Conservation (phyloP, 2,888 invertebrate genomes). For the Standfussiana lucernea region DNA sequence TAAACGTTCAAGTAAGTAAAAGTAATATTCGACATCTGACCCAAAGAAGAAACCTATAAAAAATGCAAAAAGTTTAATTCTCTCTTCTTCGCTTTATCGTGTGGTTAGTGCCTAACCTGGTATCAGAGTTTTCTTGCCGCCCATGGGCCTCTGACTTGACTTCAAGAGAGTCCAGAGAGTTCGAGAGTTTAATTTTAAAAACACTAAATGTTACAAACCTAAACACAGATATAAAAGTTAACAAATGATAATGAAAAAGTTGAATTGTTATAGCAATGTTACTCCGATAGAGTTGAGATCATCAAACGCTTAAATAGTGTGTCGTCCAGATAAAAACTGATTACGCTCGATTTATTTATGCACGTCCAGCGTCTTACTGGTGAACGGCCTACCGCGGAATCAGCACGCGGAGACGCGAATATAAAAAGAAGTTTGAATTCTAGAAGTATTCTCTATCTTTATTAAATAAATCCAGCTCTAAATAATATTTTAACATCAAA, state of each 20-base stretch:
- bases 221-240: neutral
- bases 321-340: conserved; percentile 82
- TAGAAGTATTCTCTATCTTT: neutral
- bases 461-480: conserved; percentile 1
- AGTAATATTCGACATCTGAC: neutral
- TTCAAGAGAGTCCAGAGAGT: too few relatives aligned
- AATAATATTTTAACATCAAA: conserved; percentile 15
- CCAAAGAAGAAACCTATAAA: neutral
- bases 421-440: neutral
- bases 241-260: neutral
- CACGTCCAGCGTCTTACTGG: conserved; percentile 80
- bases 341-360: conserved; percentile 87
- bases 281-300: conserved; percentile 66
- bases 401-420: conserved; percentile 12
- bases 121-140: too few relatives aligned
- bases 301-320: conserved; percentile 84
- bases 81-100: too few relatives aligned
- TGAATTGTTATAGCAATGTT: conserved; percentile 23
- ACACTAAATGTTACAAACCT: neutral
- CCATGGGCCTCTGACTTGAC: too few relatives aligned
- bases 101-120: too few relatives aligned
- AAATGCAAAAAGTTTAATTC: neutral
- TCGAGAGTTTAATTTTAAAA: too few relatives aligned
- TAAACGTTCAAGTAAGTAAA: neutral
- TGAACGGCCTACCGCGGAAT: conserved; percentile 72